Conservation (phyloP, 2,888 invertebrate genomes). For the Rhopalosiphum nymphaeae region DNA sequence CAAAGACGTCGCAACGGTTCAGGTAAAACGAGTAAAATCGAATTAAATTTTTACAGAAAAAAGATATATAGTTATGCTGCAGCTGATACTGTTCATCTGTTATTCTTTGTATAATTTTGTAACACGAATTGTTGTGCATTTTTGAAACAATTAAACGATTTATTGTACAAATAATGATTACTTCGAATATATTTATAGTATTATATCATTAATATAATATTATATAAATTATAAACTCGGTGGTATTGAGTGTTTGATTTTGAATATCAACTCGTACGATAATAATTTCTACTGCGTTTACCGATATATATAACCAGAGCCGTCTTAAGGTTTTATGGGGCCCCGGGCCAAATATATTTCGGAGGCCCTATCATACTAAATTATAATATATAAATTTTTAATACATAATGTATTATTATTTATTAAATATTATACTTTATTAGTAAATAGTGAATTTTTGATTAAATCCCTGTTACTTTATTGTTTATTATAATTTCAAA, state of each 20-base stretch:
- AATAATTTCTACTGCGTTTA: neutral
- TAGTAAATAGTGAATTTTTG: no score
- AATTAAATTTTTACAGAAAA: slow-evolving; percentile 36
- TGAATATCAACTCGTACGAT: neutral
- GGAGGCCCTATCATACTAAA: no score
- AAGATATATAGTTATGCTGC: neutral
- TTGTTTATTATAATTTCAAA: no score
- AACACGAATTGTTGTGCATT: neutral
- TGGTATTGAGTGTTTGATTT: neutral
- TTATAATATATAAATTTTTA: no score
- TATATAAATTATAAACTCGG: neutral
- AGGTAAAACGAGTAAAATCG: slow-evolving; percentile 40
- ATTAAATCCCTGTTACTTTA: no score
- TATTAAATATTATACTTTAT: no score
- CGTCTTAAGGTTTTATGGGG: no score
- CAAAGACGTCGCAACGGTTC: slow-evolving; percentile 35
- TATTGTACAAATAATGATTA: neutral
- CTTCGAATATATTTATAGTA: neutral
- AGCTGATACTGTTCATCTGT: neutral
- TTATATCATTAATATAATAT: neutral
- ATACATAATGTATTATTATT: no score
- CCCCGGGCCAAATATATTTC: no score
- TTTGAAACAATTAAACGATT: neutral
- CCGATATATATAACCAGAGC: no score
- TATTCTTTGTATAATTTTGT: neutral